phyloP scores from a whole-genome alignment of 2,797 vertebrate species.

The Emydoidea blandingii region DNA sequence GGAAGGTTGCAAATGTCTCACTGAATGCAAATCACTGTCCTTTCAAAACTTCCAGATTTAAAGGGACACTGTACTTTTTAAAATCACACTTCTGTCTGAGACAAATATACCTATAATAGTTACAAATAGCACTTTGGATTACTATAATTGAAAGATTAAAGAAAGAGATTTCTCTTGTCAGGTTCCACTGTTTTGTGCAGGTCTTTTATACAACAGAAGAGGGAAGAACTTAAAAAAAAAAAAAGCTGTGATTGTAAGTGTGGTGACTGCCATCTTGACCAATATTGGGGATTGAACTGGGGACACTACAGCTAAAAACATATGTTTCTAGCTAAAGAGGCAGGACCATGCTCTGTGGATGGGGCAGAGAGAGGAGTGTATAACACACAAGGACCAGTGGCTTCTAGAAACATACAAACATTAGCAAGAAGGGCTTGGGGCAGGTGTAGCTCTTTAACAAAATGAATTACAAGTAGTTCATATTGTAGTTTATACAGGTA shows the following conservation, averaged over 20 bases:
- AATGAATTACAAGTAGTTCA: not conserved
- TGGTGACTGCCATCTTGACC: not conserved
- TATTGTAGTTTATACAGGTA: not conserved
- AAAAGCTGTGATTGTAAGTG: not conserved
- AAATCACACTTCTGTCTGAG: not conserved
- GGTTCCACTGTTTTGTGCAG: not conserved
- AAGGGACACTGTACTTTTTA: conserved; percentile 1
- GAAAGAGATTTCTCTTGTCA: conserved; percentile 2
- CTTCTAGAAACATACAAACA: not conserved
- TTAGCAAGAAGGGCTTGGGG: not conserved
- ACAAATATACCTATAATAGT: not conserved
- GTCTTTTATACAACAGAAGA: not conserved
- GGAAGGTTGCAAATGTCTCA: conserved; percentile 39
- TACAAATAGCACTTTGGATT: conserved; percentile 8
- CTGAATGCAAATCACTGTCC: conserved; percentile 41
- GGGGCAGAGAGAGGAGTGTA: not conserved
- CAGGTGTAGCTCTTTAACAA: not conserved
- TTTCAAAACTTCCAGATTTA: conserved; percentile 35
- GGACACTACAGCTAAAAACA: not conserved
- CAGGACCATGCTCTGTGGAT: not conserved
- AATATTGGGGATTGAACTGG: not conserved
- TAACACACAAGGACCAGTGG: not conserved
- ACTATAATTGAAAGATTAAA: not conserved
- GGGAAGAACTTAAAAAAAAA: not conserved
- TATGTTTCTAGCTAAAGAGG: not conserved